Conservation (phyloP, 2,113 vertebrate genomes). For the Muscicapa adusta region DNA sequence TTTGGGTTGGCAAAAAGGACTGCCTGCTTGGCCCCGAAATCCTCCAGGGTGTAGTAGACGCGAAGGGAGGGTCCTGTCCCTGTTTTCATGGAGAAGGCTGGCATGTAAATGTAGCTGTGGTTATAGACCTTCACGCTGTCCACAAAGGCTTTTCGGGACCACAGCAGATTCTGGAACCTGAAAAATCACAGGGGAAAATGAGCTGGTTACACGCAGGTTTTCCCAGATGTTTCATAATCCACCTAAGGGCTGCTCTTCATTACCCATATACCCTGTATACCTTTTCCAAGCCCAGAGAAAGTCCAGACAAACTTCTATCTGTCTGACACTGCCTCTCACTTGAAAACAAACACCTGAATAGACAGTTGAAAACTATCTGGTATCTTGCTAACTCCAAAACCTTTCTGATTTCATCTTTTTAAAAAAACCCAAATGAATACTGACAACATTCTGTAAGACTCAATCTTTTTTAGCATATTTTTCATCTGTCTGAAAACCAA, state of each 20-base stretch:
- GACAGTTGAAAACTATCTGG: not conserved
- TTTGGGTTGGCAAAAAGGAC: conserved; percentile 95
- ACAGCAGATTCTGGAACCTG: conserved; percentile 94
- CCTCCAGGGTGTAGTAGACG: conserved; percentile 84
- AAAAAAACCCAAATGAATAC: not conserved
- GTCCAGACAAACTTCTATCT: not conserved
- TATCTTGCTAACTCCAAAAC: not conserved
- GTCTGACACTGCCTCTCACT: not conserved
- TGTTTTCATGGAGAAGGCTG: conserved; percentile 92
- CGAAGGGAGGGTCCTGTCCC: conserved; percentile 89
- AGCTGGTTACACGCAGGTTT: not conserved
- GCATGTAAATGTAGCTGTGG: conserved; percentile 94
- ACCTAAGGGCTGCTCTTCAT: not conserved
- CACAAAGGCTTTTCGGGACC: conserved; percentile 91
- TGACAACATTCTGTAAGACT: not conserved
- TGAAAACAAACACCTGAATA: not conserved
- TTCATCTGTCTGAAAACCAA: not conserved
- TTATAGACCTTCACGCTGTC: conserved; percentile 91
- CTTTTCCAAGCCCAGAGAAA: not conserved
- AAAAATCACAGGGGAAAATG: not conserved
- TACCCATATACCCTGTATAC: not conserved
- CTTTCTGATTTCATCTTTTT: not conserved
- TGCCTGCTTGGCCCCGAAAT: conserved; percentile 84
- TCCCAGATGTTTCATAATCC: not conserved
- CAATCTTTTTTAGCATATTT: not conserved